Conservation (phyloP, 2,888 invertebrate genomes). For the Arctia plantaginis region DNA sequence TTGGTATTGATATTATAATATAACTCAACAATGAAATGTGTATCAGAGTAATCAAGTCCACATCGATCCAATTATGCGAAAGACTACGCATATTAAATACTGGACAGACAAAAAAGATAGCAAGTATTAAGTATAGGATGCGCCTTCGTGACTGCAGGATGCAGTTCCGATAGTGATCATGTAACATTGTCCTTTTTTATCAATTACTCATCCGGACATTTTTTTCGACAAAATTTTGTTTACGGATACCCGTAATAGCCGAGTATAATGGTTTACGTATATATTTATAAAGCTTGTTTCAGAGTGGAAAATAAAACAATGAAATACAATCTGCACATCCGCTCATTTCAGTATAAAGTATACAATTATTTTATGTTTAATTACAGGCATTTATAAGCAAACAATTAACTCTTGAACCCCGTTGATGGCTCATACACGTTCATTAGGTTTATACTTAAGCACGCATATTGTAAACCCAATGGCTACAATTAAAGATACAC, state of each 20-base stretch:
- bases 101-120: slow-evolving; percentile 32
- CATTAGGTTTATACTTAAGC: slow-evolving; percentile 3
- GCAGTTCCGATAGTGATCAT: slow-evolving; percentile 34
- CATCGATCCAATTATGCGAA: slow-evolving; percentile 41
- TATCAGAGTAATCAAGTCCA: slow-evolving; percentile 35
- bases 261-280: neutral
- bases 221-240: slow-evolving; percentile 16
- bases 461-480: neutral
- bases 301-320: slow-evolving; percentile 23
- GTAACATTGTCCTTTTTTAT: slow-evolving; percentile 36
- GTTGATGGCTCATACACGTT: slow-evolving; percentile 7
- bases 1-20: neutral
- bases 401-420: slow-evolving; percentile 16
- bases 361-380: slow-evolving; percentile 18
- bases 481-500: neutral
- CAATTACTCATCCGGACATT: slow-evolving; percentile 16
- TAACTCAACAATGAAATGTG: slow-evolving; percentile 18
- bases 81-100: slow-evolving; percentile 5
- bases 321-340: slow-evolving; percentile 25
- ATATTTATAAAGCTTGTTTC: neutral
- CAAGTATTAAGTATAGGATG: slow-evolving; percentile 36
- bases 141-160: slow-evolving; percentile 34
- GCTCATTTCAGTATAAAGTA: slow-evolving; percentile 23
- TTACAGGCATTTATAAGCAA: neutral
- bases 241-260: slow-evolving; percentile 1